Evolutionary conservation across 2,888 invertebrate species (phyloP).

Genomic region (Campoplex nolae): DNA sequence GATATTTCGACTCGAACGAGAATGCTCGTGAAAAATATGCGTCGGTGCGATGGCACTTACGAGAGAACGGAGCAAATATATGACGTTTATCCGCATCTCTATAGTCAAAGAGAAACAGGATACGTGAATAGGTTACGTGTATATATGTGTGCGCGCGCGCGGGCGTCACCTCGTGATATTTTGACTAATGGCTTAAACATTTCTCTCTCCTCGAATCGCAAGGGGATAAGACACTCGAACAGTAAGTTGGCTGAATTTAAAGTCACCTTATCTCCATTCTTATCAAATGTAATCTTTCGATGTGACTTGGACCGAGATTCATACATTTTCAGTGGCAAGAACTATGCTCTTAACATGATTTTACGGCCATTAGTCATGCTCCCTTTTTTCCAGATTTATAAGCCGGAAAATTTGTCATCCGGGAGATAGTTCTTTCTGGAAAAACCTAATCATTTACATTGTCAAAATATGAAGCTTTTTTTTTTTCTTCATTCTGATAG

Average conservation of each 20-base stretch:
- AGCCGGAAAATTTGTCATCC: not conserved
- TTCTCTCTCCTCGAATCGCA: not conserved
- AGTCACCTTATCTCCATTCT: not conserved
- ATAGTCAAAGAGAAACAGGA: conserved; percentile 2
- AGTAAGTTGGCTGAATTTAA: conserved; percentile 8
- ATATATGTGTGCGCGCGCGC: not conserved
- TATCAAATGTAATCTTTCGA: conserved; percentile 1
- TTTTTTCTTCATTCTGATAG: too few species aligned
- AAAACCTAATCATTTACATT: not conserved
- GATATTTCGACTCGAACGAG: conserved; percentile 54
- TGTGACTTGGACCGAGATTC: not conserved
- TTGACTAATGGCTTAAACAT: conserved; percentile 16
- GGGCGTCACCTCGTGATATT: not conserved
- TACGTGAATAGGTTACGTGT: conserved; percentile 7
- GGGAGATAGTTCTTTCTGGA: not conserved
- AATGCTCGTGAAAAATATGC: conserved; percentile 43
- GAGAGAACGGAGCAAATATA: conserved; percentile 3
- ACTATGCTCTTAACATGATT: not conserved
- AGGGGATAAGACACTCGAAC: not conserved
- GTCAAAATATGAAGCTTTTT: not conserved
- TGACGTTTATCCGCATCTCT: conserved; percentile 4
- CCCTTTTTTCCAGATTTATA: not conserved
- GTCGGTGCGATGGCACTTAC: conserved; percentile 8
- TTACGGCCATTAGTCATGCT: not conserved
- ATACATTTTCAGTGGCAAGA: not conserved